Conservation (phyloP, 2,888 invertebrate genomes). For the Panzeria rudis region DNA sequence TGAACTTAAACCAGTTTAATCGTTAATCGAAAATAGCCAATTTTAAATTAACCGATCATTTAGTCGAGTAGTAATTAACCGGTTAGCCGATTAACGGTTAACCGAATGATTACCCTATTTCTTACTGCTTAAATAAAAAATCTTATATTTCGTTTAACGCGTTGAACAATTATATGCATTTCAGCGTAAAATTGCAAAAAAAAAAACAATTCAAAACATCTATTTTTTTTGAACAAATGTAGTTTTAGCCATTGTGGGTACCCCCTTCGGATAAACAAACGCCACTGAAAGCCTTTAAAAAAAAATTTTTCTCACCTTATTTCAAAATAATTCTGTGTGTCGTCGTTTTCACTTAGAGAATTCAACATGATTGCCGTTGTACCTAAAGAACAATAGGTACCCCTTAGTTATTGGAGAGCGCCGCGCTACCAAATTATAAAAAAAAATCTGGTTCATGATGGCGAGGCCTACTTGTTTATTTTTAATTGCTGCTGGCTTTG, state of each 20-base stretch:
- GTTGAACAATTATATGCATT: too few relatives aligned
- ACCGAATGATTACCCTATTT: too few relatives aligned
- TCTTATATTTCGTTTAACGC: too few relatives aligned
- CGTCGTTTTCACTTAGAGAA: slow-evolving; percentile 5
- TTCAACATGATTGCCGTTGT: neutral
- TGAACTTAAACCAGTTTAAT: too few relatives aligned
- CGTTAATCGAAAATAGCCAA: too few relatives aligned
- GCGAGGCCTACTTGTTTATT: slow-evolving; percentile 29
- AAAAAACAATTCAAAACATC: neutral
- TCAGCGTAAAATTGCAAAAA: too few relatives aligned
- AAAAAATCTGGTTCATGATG: slow-evolving; percentile 19
- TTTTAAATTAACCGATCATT: too few relatives aligned
- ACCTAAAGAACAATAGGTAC: slow-evolving; percentile 54
- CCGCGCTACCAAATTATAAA: too few relatives aligned
- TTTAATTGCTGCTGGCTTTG: slow-evolving; percentile 26
- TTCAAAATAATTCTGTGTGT: slow-evolving; percentile 60
- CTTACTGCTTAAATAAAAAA: too few relatives aligned
- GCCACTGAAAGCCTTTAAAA: slow-evolving; percentile 74
- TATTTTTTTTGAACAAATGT: neutral
- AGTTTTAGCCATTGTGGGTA: slow-evolving; percentile 61
- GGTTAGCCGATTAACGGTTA: too few relatives aligned
- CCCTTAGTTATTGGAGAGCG: too few relatives aligned
- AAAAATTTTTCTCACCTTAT: slow-evolving; percentile 72
- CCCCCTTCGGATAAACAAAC: slow-evolving; percentile 80
- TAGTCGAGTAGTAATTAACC: too few relatives aligned